Conservation (phyloP, 2,888 invertebrate genomes). For the Anarsia innoxiella region DNA sequence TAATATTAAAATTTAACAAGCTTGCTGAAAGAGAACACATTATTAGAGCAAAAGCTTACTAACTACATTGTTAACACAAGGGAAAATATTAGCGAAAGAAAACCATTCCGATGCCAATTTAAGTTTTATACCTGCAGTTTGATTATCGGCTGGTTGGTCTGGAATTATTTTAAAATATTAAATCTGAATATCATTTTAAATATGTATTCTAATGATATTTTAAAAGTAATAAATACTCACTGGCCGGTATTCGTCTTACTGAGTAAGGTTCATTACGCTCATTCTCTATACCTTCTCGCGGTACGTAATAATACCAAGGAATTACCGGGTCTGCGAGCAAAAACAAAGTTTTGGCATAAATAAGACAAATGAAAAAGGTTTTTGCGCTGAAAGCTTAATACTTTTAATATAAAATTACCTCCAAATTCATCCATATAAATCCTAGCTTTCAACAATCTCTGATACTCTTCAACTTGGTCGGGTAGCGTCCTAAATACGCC, state of each 20-base stretch:
- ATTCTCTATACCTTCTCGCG: constrained; percentile 80
- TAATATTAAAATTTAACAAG: too few species aligned
- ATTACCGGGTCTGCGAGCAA: constrained; percentile 96
- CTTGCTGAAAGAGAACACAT: not conserved
- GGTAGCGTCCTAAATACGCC: constrained; percentile 91
- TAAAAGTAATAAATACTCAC: constrained; percentile 39
- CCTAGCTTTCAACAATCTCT: constrained; percentile 86
- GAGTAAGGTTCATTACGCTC: constrained; percentile 83
- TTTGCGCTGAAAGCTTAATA: too few species aligned
- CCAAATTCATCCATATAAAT: constrained; percentile 88
- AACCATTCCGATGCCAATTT: constrained; percentile 26
- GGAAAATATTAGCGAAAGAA: constrained; percentile 22
- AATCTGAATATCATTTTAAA: not conserved
- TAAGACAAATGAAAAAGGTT: not conserved
- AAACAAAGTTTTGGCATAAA: not conserved
- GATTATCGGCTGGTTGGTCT: constrained; percentile 59
- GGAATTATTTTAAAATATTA: constrained; percentile 28
- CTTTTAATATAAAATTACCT: too few species aligned
- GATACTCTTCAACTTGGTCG: constrained; percentile 94
- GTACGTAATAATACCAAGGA: constrained; percentile 95
- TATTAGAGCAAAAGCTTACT: constrained; percentile 9
- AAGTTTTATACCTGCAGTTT: constrained; percentile 61
- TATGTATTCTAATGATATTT: not conserved
- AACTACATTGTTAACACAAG: constrained; percentile 22
- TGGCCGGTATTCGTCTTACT: constrained; percentile 77